Evolutionary conservation across 2,797 vertebrate genomes (phyloP).

Genomic region (Hippoglossus hippoglossus): DNA sequence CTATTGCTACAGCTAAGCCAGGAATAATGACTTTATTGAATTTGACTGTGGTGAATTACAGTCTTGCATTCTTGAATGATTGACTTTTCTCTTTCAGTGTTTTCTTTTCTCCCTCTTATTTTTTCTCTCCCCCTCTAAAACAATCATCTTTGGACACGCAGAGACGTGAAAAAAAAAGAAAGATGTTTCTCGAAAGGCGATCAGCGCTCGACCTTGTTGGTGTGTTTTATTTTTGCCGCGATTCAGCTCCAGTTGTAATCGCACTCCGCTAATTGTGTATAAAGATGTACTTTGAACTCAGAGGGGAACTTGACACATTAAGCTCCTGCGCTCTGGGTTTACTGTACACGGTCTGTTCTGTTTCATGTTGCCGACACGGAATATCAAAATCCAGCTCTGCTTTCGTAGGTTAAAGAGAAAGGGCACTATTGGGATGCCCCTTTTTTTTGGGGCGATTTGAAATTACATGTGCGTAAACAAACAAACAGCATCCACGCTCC

Average conservation of each 20-base stretch:
- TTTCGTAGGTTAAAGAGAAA: slow-evolving; percentile 58
- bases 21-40: slow-evolving; percentile 83
- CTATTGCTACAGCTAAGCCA: slow-evolving; percentile 70
- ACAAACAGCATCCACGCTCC: slow-evolving; percentile 19
- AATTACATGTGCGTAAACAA: slow-evolving; percentile 33
- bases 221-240: slow-evolving; percentile 46
- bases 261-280: slow-evolving; percentile 78
- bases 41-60: slow-evolving; percentile 79
- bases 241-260: slow-evolving; percentile 75
- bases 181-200: slow-evolving; percentile 71
- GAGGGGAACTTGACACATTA: slow-evolving; percentile 69
- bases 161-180: slow-evolving; percentile 48
- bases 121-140: slow-evolving; percentile 67
- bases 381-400: slow-evolving; percentile 62
- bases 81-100: slow-evolving; percentile 79
- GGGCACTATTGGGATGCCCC: background rate
- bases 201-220: slow-evolving; percentile 73
- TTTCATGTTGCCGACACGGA: slow-evolving; percentile 69
- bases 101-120: slow-evolving; percentile 69
- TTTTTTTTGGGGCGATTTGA: slow-evolving; percentile 14
- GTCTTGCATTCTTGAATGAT: slow-evolving; percentile 80
- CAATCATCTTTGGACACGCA: slow-evolving; percentile 56
- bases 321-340: slow-evolving; percentile 48
- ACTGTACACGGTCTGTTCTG: slow-evolving; percentile 59
- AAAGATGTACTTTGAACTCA: slow-evolving; percentile 82